Evolutionary conservation across 2,797 vertebrate genomes (phyloP), one percentile per base, ranked within the genome.

Genomic region (Brachyalestes nurse): DNA sequence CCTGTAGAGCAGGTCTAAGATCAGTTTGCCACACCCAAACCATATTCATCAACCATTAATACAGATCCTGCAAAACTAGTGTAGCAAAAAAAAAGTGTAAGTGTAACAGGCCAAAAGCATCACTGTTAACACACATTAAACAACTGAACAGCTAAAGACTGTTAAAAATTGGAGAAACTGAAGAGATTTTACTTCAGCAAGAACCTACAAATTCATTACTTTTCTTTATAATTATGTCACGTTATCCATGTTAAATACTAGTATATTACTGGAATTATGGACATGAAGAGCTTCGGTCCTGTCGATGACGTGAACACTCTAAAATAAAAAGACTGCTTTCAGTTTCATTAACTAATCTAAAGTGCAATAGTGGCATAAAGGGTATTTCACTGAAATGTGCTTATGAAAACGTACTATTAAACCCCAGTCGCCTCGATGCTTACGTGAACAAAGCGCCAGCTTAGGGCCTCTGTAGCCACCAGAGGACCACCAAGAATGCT

Each of bases 1-100:
- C 5, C 45, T 42, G 17, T n/a, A 19, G 64, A 19, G 34, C 38
- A 66, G 64, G 28, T 19, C 34, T 67, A 45, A 67, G 19, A 69
- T 69, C n/a, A 67, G n/a, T 69, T 69, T 47, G 66, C 66, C 45
- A 42, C 9, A 45, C 34, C 65, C 65, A 69, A 69, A 47, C 6
- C 6, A 34, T 40, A 40, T 0, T 6, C 34, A 47, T 23, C n/a
- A 23, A 23, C 66, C n/a, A 16, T 28, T 21, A 23, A 16, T 4
- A 47, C 45, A 12, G 45, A 47, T 47, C 10, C 10, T 47, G 10
- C 1, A 10, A 47, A 10, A 47, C 45, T 12, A 9, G 10, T 12
- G 5, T n/a, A n/a, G n/a, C n/a, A n/a, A n/a, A n/a, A n/a, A n/a
- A n/a, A n/a, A 47, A 1, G 10, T 12, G 45, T 6, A 4, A 47